A percentile compares a stretch with the other conserved stretches of the same genome.
These are phyloP conservation scores for Sprattus sprattus DNA, from an alignment of 2,113 vertebrate genomes.

Conservation along the genomic window DNA sequence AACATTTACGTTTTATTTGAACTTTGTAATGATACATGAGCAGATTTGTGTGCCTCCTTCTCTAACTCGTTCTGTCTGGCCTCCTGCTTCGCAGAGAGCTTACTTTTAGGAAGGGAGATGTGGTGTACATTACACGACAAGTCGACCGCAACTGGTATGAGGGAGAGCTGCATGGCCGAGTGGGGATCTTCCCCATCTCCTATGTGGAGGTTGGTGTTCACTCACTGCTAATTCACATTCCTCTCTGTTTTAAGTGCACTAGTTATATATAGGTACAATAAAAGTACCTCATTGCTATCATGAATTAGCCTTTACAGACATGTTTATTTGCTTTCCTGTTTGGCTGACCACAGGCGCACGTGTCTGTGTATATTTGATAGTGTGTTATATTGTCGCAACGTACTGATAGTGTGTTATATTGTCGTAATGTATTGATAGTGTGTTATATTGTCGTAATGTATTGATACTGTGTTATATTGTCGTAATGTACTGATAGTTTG, in stretches of 20 bases:
- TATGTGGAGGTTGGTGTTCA: constrained; percentile 81
- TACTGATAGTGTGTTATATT: background rate
- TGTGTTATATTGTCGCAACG: too few relatives aligned
- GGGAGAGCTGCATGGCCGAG: constrained; percentile 78
- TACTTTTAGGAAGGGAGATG: constrained; percentile 86
- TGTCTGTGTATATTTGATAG: too few relatives aligned
- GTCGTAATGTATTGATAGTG: background rate
- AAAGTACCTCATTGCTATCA: background rate
- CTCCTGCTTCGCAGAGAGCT: constrained; percentile 74
- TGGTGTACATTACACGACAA: constrained; percentile 83
- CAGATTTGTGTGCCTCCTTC: background rate
- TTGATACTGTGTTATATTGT: too few relatives aligned
- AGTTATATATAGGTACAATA: background rate
- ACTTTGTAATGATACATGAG: background rate
- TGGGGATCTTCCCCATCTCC: constrained; percentile 85
- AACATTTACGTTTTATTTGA: too few relatives aligned
- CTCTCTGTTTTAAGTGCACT: background rate
- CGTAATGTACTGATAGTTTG: too few relatives aligned
- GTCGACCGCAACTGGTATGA: constrained; percentile 91
- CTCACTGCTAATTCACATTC: background rate
- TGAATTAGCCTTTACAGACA: background rate
- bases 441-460: too few relatives aligned
- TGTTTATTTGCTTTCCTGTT: too few relatives aligned
- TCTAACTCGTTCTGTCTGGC: background rate
- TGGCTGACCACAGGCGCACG: too few relatives aligned